Conservation (phyloP, 2,797 vertebrate species). For the Pelodytes ibericus region DNA sequence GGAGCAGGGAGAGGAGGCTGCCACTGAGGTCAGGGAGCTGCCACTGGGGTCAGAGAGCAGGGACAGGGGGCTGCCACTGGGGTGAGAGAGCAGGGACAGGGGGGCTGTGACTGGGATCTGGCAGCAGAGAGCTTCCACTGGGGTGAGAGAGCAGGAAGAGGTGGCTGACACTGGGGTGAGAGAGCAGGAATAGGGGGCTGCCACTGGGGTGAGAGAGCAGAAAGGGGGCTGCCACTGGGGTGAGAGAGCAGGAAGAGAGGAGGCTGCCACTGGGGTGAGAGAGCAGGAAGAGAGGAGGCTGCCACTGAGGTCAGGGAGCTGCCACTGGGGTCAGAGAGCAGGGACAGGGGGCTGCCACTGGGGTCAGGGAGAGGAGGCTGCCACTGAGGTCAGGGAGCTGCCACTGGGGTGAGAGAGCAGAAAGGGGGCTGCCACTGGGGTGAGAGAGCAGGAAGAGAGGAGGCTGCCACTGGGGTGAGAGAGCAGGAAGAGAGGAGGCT, state of each 20-base stretch:
- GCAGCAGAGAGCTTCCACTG: too few relatives aligned
- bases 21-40: background rate
- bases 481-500: background rate
- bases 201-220: background rate
- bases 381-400: background rate
- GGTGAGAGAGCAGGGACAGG: too few relatives aligned
- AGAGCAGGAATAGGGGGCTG: too few relatives aligned
- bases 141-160: too few relatives aligned
- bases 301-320: too few relatives aligned
- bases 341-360: background rate
- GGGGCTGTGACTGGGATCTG: too few relatives aligned
- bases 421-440: background rate
- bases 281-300: background rate
- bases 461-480: background rate
- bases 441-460: background rate
- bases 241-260: background rate
- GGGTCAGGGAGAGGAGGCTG: background rate
- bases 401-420: too few relatives aligned
- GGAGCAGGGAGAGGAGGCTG: conserved; percentile 14
- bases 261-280: background rate
- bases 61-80: background rate
- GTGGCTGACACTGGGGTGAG: too few relatives aligned
- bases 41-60: too few relatives aligned
- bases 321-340: background rate
- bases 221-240: too few relatives aligned